phyloP scores from a whole-genome alignment of 2,888 invertebrate species.

The Pterobdella sp. region DNA sequence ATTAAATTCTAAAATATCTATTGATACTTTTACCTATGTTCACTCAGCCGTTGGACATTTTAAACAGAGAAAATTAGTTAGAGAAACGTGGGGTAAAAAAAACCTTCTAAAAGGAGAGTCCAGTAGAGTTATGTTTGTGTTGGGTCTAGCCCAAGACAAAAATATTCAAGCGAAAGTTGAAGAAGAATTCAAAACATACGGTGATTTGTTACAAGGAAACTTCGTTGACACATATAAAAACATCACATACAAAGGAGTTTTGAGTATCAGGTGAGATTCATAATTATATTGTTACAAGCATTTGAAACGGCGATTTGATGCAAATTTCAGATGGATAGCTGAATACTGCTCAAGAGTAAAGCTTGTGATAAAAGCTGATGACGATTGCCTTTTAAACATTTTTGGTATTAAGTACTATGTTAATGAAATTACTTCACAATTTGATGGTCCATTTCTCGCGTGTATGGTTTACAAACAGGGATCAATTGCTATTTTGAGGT shows the following conservation, averaged over 20 bases:
- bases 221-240: slow-evolving; percentile 52
- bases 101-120: slow-evolving; percentile 13
- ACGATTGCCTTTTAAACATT: slow-evolving; percentile 27
- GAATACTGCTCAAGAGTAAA: slow-evolving; percentile 23
- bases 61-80: neutral
- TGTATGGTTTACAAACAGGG: neutral
- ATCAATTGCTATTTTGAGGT: slow-evolving; percentile 18
- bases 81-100: slow-evolving; percentile 20
- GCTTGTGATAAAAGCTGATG: slow-evolving; percentile 26
- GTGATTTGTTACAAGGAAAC: slow-evolving; percentile 47
- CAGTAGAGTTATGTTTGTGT: slow-evolving; percentile 15
- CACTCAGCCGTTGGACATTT: slow-evolving; percentile 10
- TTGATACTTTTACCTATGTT: slow-evolving; percentile 25
- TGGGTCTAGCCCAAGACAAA: neutral
- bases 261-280: slow-evolving; percentile 44
- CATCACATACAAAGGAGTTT: slow-evolving; percentile 51
- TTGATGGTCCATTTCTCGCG: neutral
- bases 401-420: slow-evolving; percentile 22
- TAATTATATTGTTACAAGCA: neutral
- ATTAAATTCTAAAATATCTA: neutral
- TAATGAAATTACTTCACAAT: too few relatives aligned
- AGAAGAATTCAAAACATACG: slow-evolving; percentile 41
- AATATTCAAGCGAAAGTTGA: slow-evolving; percentile 18
- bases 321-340: slow-evolving; percentile 15
- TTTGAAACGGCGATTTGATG: neutral